Evolutionary conservation across 2,888 invertebrate species (phyloP), one percentile per base, ranked within the genome.

Genomic region (Conchocele bisecta): DNA sequence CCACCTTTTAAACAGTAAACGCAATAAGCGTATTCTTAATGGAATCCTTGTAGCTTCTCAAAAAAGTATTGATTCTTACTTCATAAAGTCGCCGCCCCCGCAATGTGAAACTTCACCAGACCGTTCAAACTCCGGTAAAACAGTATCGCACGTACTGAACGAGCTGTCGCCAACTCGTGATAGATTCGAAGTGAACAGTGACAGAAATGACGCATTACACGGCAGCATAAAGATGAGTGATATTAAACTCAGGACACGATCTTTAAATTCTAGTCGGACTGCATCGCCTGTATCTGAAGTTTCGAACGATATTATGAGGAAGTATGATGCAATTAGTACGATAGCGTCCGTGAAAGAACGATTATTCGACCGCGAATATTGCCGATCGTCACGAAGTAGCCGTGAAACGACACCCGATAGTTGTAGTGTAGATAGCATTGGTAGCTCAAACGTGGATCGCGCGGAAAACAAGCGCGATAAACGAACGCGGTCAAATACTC

Each of bases 81-180:
- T 80, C 46, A 67, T 59, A 33, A 69, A 58, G 33, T 76, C 67
- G 15, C 64, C 66, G 54, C 61, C 60, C 11, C 35, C 39, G 0
- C n/a, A n/a, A n/a, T 68, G 70, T 59, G 75, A 75, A 31, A 65
- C 75, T 7, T n/a, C n/a, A n/a, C n/a, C n/a, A n/a, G n/a, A n/a
- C n/a, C n/a, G n/a, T n/a, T n/a, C n/a, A n/a, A 57, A 56, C 9
- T 64, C 75, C 17, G 67, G 63, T 41, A 75, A 68, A 58, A 64
- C 65, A 58, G 64, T 73, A 15, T 75, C 76, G 26, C 50, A 82
- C 28, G 82, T 83, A n/a, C 68, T 85, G n/a, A 79, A 85, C 70
- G 81, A 83, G 44, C 77, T 83, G 13, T 83, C 83, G 9, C 83
- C 84, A 2, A 77, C 79, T 3, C 77, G 83, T 42, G 77, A 82